These are phyloP conservation scores for Leuciscus idus DNA, from an alignment of 2,113 vertebrate species.

Conservation along the genomic window DNA sequence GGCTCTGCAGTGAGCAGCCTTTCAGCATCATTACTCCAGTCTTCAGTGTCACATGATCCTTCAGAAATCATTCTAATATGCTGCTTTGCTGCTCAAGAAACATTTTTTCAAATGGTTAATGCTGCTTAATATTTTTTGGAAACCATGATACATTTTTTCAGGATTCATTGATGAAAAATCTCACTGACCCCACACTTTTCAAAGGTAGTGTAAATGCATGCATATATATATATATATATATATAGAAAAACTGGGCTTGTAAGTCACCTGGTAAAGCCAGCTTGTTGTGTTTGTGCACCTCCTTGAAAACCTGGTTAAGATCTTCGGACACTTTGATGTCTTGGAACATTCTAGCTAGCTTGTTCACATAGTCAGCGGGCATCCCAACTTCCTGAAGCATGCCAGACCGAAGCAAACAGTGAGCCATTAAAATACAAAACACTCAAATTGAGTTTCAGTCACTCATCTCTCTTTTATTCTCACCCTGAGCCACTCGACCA, in stretches of 20 bases:
- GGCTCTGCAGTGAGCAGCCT: not conserved
- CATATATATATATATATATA: too few relatives aligned
- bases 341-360: slow-evolving; percentile 98
- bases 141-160: too few relatives aligned
- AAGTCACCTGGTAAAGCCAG: slow-evolving; percentile 91
- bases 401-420: not conserved
- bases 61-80: not conserved
- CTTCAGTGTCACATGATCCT: not conserved
- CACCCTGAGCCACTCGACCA: slow-evolving; percentile 99
- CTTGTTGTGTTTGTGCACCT: slow-evolving; percentile 99
- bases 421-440: not conserved
- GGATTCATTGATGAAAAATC: too few relatives aligned
- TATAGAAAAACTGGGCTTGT: not conserved
- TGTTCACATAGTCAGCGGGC: slow-evolving; percentile 99
- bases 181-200: not conserved
- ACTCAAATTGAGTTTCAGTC: not conserved
- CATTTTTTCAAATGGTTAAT: too few relatives aligned
- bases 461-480: not conserved
- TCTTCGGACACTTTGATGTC: slow-evolving; percentile 99
- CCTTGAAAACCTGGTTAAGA: slow-evolving; percentile 98
- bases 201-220: not conserved
- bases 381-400: slow-evolving; percentile 93
- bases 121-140: too few relatives aligned
- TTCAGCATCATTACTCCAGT: not conserved
- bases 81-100: not conserved